Percentiles rank a stretch among this genome's conserved stretches.
These are phyloP conservation scores for Cantharis flavilabris DNA, from an alignment of 2,888 invertebrate species.

Conservation along the genomic window DNA sequence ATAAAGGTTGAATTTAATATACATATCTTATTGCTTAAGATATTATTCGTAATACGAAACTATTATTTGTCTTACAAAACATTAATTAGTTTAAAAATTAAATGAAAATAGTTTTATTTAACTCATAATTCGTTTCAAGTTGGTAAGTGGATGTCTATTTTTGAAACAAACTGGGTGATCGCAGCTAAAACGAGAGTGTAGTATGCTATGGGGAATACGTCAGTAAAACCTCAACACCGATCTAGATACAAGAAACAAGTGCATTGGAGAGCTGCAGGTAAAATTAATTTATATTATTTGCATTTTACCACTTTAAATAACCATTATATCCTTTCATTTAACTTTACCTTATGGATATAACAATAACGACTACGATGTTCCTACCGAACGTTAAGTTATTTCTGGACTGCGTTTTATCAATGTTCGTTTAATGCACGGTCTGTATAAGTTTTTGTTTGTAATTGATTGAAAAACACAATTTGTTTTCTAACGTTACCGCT, in stretches of 20 bases:
- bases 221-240: conserved; percentile 63
- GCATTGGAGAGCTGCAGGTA: conserved; percentile 88
- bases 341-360: conserved; percentile 12
- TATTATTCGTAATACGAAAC: not conserved
- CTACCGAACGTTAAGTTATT: conserved; percentile 26
- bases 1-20: not conserved
- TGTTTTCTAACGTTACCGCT: conserved; percentile 19
- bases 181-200: conserved; percentile 40
- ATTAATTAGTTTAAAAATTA: not conserved
- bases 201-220: conserved; percentile 67
- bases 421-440: conserved; percentile 26
- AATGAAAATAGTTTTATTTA: not conserved
- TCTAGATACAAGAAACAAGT: conserved; percentile 73
- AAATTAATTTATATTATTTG: conserved; percentile 30
- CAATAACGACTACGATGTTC: conserved; percentile 14
- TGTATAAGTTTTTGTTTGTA: conserved; percentile 15
- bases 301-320: not conserved
- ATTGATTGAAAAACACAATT: conserved; percentile 9
- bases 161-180: conserved; percentile 45
- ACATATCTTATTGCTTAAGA: not conserved
- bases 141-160: conserved; percentile 45
- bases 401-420: conserved; percentile 24
- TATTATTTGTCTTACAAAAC: not conserved
- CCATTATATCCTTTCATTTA: conserved; percentile 2
- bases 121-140: conserved; percentile 28